These are phyloP conservation scores for Acestrorhynchus altus DNA, from an alignment of 2,797 vertebrate genomes.

Conservation along the genomic window DNA sequence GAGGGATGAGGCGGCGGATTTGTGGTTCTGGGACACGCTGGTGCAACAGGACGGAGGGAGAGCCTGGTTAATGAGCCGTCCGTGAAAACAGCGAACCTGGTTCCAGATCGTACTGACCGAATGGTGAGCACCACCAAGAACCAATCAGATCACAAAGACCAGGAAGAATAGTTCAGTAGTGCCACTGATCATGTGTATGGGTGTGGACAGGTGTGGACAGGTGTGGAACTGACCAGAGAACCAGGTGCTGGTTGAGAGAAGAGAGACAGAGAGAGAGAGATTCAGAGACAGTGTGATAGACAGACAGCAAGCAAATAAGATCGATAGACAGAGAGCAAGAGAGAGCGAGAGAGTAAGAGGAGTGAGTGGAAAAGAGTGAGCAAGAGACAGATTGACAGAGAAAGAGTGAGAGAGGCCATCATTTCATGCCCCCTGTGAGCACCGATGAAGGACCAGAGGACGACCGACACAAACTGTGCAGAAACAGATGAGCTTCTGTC, in stretches of 20 bases:
- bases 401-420: neutral
- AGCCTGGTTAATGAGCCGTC: neutral
- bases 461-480: no score
- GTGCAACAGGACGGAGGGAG: neutral
- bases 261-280: no score
- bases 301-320: neutral
- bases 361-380: neutral
- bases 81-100: neutral
- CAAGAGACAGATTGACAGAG: neutral
- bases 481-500: no score
- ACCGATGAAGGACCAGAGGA: no score
- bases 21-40: neutral
- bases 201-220: no score
- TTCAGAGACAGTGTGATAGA: neutral
- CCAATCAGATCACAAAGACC: neutral
- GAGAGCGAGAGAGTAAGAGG: neutral
- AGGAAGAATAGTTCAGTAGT: neutral
- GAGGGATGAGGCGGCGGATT: neutral
- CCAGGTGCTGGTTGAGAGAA: no score
- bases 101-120: neutral
- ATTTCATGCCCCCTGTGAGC: no score
- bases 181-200: no score
- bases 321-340: neutral
- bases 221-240: no score
- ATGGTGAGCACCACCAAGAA: neutral